Evolutionary conservation across 2,888 invertebrate genomes (phyloP).

Genomic region (Endomychus coccineus): DNA sequence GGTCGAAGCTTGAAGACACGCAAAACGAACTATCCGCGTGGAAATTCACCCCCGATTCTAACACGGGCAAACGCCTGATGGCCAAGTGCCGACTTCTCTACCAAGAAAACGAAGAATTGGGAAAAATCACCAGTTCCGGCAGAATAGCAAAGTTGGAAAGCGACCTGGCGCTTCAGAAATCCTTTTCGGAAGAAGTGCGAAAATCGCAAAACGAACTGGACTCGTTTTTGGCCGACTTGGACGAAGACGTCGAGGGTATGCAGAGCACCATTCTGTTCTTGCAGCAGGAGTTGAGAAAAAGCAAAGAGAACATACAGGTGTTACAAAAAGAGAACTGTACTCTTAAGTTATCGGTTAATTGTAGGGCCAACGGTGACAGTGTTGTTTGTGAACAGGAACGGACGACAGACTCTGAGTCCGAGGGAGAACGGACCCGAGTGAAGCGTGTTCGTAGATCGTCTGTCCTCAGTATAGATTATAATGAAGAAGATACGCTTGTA

Average conservation of each 20-base stretch:
- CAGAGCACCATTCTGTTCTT: conserved; percentile 93
- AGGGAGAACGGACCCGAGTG: conserved; percentile 46
- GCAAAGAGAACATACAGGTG: conserved; percentile 55
- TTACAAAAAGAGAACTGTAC: conserved; percentile 53
- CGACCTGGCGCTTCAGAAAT: conserved; percentile 89
- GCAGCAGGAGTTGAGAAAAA: conserved; percentile 85
- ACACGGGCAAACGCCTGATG: conserved; percentile 96
- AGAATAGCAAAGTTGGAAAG: conserved; percentile 92
- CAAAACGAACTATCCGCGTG: conserved; percentile 96
- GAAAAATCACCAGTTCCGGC: conserved; percentile 91
- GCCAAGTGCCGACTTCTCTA: conserved; percentile 91
- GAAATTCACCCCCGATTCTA: conserved; percentile 99
- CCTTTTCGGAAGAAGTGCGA: conserved; percentile 92
- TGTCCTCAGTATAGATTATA: conserved; percentile 65
- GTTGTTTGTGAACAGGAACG: conserved; percentile 40
- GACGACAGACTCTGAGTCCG: conserved; percentile 47
- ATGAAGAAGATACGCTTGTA: conserved; percentile 67
- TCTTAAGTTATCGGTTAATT: conserved; percentile 28
- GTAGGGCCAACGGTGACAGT: conserved; percentile 27
- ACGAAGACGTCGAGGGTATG: conserved; percentile 98
- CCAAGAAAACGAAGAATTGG: conserved; percentile 96
- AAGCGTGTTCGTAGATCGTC: conserved; percentile 66
- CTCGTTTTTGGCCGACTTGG: conserved; percentile 89
- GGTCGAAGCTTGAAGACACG: conserved; percentile 89
- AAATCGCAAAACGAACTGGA: conserved; percentile 95